Evolutionary conservation across 2,113 vertebrate genomes (phyloP).

Genomic region (Engraulis encrasicolus): DNA sequence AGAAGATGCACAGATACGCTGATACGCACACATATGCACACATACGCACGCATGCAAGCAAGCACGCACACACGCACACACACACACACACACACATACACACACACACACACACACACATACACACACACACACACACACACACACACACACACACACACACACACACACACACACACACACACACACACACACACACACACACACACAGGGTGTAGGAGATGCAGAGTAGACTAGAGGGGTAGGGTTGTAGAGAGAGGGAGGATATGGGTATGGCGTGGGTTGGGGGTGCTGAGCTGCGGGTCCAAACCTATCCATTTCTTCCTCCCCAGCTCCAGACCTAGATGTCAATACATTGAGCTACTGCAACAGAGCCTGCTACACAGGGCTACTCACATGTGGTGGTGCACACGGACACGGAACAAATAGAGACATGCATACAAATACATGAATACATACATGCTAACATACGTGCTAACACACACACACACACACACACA

Average conservation of each 20-base stretch:
- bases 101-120: neutral
- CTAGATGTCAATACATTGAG: too few relatives aligned
- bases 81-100: neutral
- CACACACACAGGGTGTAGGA: too few relatives aligned
- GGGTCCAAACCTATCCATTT: too few relatives aligned
- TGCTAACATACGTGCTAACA: neutral
- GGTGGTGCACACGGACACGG: neutral
- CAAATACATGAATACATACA: neutral
- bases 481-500: neutral
- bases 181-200: neutral
- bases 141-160: slow-evolving; percentile 7
- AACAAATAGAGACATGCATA: neutral
- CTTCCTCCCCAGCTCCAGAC: too few relatives aligned
- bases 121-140: neutral
- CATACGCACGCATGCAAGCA: too few relatives aligned
- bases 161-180: neutral
- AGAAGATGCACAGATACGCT: too few relatives aligned
- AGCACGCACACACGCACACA: neutral
- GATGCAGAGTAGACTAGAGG: too few relatives aligned
- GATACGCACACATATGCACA: neutral
- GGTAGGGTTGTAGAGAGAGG: too few relatives aligned
- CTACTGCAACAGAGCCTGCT: too few relatives aligned
- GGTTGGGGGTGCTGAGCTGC: too few relatives aligned
- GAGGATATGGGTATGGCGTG: too few relatives aligned
- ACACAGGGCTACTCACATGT: too few relatives aligned